Evolutionary conservation across 2,113 vertebrate species (phyloP), one percentile per base, ranked within the genome.

Genomic region (Oreocharis arfaki): DNA sequence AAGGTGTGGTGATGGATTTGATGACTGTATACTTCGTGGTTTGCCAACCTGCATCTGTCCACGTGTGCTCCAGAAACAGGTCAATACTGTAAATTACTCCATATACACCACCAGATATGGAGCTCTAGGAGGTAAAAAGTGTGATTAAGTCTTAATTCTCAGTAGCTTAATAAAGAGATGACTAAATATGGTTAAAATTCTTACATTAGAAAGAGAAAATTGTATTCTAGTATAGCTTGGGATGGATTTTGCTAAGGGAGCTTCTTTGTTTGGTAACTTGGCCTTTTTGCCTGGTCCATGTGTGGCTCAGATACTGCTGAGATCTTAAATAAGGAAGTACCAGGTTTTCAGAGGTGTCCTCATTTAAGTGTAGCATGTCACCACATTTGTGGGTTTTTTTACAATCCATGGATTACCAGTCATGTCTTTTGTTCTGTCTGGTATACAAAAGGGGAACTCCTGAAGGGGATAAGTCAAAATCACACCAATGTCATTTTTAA

Each of bases 1-100:
- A 97, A 53, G 97, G 95, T 26, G 95, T 97, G 49, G 82, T 94
- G 83, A 96, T 91, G 90, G 95, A 87, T 78, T 96, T 96, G 83
- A 97, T n/a, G 64, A 96, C 68, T 14, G 89, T 96, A 8, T 97
- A 97, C 50, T 97, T 97, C 0, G 97, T 97, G 52, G 87, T 84
- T 84, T 97, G 96, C 96, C 96, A 97, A 1, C 77, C 95, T 71
- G 81, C 85, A 77, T 97, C 96, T 7, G 39, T 84, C 97, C 97
- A 98, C 0, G 33, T 82, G 85, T 97, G 96, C 78, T 97, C 97
- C 97, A 98, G 69, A 67, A 97, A 89, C 41, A 97, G 76, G 53
- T 95, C 16, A 76, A 97, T 97, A 19, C 61, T 93, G 63, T 96
- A 98, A 80, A 42, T 89, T 6, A 96, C 37, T 63, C 97, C 97